A percentile compares a stretch with the other conserved stretches of the same genome.
Evolutionary conservation across 2,797 vertebrate genomes (phyloP).

Genomic region (Periophthalmus magnuspinnatus): DNA sequence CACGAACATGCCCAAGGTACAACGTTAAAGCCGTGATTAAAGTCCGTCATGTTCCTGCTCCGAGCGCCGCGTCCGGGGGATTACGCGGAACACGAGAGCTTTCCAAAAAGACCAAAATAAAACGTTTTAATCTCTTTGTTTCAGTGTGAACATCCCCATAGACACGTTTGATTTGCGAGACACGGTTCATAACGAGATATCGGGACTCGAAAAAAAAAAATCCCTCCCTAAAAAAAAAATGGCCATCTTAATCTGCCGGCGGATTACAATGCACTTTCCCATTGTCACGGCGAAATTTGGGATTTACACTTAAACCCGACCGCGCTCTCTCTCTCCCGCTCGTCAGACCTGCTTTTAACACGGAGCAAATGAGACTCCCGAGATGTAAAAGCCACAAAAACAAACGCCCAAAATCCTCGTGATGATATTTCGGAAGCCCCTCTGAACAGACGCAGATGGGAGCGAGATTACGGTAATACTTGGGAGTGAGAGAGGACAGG

Average conservation of each 20-base stretch:
- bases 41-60: background rate
- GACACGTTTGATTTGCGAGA: slow-evolving; percentile 9
- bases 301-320: slow-evolving; percentile 62
- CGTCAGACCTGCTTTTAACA: slow-evolving; percentile 42
- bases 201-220: slow-evolving; percentile 15
- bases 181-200: background rate
- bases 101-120: background rate
- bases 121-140: background rate
- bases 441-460: slow-evolving; percentile 72
- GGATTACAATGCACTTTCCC: slow-evolving; percentile 27
- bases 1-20: background rate
- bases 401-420: slow-evolving; percentile 56
- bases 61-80: background rate
- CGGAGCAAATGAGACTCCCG: slow-evolving; percentile 54
- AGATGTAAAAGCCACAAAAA: slow-evolving; percentile 58
- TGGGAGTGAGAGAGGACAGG: slow-evolving; percentile 23
- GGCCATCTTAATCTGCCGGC: slow-evolving; percentile 35
- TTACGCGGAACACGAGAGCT: background rate
- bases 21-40: background rate
- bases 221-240: slow-evolving; percentile 15
- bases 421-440: slow-evolving; percentile 43
- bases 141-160: slow-evolving; percentile 10
- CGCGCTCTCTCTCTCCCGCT: no score
- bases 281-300: slow-evolving; percentile 32
- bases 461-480: slow-evolving; percentile 72